Evolutionary conservation across 2,888 invertebrate genomes (phyloP).

Genomic region (Lymantria monacha): DNA sequence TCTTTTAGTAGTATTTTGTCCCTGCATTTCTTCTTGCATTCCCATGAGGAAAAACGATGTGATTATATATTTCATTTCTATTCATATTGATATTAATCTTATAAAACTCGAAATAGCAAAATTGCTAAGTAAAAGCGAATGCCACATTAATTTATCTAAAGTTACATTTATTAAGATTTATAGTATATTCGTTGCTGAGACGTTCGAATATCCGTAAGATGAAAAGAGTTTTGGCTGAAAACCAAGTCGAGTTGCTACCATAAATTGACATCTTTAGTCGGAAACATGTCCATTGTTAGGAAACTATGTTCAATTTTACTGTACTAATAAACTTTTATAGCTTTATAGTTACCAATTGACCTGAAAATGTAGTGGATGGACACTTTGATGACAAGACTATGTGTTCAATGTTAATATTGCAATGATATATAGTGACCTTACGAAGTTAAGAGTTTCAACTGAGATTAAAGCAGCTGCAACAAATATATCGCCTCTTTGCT

Average conservation of each 20-base stretch:
- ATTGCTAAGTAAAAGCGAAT: not conserved
- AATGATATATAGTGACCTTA: too few species aligned
- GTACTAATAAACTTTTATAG: not conserved
- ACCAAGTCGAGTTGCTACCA: not conserved
- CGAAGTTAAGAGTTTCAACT: too few species aligned
- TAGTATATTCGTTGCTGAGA: not conserved
- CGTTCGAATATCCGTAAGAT: not conserved
- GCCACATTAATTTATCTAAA: not conserved
- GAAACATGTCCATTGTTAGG: not conserved
- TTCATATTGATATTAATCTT: too few species aligned
- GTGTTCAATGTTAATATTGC: too few species aligned
- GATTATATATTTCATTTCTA: too few species aligned
- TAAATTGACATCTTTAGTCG: not conserved
- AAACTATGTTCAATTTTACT: not conserved
- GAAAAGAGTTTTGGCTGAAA: not conserved
- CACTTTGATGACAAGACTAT: not conserved
- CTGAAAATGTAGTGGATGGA: not conserved
- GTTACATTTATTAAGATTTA: not conserved
- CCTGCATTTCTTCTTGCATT: too few species aligned
- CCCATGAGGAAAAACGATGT: too few species aligned
- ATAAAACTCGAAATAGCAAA: not conserved
- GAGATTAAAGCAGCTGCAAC: too few species aligned
- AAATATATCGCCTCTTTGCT: too few species aligned
- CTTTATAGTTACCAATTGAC: not conserved
- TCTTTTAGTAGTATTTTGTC: too few species aligned